These are phyloP conservation scores for Rhynchotus rufescens DNA, from an alignment of 2,797 vertebrate species.

Conservation along the genomic window DNA sequence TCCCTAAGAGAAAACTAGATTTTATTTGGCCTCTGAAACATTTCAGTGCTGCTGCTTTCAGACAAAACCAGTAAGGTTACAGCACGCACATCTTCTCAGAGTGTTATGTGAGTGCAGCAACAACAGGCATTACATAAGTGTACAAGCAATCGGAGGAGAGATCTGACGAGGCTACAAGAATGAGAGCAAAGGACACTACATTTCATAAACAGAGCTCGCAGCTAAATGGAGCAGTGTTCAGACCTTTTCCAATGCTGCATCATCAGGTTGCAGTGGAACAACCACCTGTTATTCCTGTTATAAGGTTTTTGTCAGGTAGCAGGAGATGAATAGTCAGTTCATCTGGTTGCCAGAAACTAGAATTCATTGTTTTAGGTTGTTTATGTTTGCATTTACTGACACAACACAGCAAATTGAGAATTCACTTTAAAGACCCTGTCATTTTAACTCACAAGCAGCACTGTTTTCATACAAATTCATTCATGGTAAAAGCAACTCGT, in stretches of 20 bases:
- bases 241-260: conserved; percentile 34
- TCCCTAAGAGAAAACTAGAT: background rate
- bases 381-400: background rate
- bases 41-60: background rate
- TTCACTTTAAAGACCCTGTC: background rate
- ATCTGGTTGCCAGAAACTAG: background rate
- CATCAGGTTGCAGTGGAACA: conserved; percentile 62
- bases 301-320: conserved; percentile 28
- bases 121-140: background rate
- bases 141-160: conserved; percentile 31
- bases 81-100: conserved; percentile 3
- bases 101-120: conserved; percentile 3
- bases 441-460: background rate
- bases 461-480: background rate
- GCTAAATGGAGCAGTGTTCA: conserved; percentile 44
- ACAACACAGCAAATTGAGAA: background rate
- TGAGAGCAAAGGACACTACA: background rate
- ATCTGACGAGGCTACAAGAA: background rate
- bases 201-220: conserved; percentile 26
- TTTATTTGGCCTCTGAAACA: conserved; percentile 2
- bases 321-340: background rate
- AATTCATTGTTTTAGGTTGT: background rate
- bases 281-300: conserved; percentile 31
- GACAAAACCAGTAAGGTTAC: background rate
- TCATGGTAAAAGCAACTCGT: background rate